These are phyloP conservation scores for Anoura caudifer DNA, from an alignment of 2,113 vertebrate genomes.

Conservation along the genomic window DNA sequence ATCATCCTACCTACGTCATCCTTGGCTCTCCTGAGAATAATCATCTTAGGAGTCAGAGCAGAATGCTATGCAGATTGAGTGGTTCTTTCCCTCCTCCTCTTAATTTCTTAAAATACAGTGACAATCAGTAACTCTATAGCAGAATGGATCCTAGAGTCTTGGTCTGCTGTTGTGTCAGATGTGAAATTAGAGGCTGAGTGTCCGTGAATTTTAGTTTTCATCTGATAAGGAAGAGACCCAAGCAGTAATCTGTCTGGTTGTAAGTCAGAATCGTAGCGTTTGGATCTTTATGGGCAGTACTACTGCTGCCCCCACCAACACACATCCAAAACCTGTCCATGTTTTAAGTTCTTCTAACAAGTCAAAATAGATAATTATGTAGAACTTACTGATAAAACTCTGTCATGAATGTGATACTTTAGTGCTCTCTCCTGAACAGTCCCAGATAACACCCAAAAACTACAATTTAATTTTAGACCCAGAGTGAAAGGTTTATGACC, in stretches of 20 bases:
- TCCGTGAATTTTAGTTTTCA: background rate
- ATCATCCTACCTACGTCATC: background rate
- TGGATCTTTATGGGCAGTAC: background rate
- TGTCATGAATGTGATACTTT: constrained; percentile 29
- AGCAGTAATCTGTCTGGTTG: background rate
- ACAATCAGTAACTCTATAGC: background rate
- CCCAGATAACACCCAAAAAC: constrained; percentile 45
- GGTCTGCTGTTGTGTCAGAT: background rate
- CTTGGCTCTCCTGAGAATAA: background rate
- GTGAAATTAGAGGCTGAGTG: background rate
- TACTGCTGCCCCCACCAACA: background rate
- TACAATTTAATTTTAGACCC: constrained; percentile 61
- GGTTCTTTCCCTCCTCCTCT: background rate
- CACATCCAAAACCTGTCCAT: background rate
- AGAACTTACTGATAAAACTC: background rate
- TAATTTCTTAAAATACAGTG: background rate
- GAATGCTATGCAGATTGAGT: background rate
- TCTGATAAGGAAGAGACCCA: background rate
- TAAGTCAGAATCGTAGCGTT: background rate
- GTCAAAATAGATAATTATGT: background rate
- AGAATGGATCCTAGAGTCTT: background rate
- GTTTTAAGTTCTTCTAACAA: constrained; percentile 8
- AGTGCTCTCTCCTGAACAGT: background rate
- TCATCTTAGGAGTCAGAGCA: background rate
- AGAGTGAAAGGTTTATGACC: constrained; percentile 63